Conservation (phyloP, 2,888 invertebrate species). For the Xanthostigma xanthostigma region DNA sequence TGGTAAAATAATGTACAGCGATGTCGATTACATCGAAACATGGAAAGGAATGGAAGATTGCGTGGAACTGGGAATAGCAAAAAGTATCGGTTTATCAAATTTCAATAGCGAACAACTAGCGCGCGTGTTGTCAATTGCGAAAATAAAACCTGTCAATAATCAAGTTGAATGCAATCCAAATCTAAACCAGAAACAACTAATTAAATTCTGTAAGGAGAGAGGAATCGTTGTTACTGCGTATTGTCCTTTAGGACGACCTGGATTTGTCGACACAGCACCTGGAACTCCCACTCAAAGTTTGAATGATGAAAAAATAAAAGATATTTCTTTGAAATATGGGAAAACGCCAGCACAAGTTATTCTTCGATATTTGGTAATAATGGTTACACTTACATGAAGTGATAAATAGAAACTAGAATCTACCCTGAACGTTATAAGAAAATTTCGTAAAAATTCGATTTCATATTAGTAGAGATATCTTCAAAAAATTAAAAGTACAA, state of each 20-base stretch:
- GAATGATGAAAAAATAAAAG: constrained; percentile 34
- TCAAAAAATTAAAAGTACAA: too few relatives aligned
- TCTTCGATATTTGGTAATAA: constrained; percentile 46
- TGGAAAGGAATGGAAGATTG: constrained; percentile 46
- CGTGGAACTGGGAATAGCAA: constrained; percentile 37
- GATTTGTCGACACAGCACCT: constrained; percentile 42
- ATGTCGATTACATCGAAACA: constrained; percentile 43
- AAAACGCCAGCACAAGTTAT: constrained; percentile 49
- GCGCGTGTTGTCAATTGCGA: constrained; percentile 34
- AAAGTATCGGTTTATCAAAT: constrained; percentile 51
- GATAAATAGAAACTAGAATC: not conserved
- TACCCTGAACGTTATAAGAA: too few relatives aligned
- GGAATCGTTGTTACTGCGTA: constrained; percentile 51
- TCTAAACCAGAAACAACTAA: constrained; percentile 42
- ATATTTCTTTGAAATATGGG: constrained; percentile 41
- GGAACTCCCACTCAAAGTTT: constrained; percentile 37
- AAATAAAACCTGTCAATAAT: constrained; percentile 36
- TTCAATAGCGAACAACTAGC: constrained; percentile 48
- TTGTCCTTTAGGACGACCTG: constrained; percentile 54
- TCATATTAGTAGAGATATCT: too few relatives aligned
- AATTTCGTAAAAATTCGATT: too few relatives aligned
- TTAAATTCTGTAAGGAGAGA: constrained; percentile 40
- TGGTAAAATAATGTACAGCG: constrained; percentile 20
- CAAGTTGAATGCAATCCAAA: constrained; percentile 43
- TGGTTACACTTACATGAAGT: not conserved